Conservation (phyloP, 2,797 vertebrate species). For the Typhlichthys subterraneus region DNA sequence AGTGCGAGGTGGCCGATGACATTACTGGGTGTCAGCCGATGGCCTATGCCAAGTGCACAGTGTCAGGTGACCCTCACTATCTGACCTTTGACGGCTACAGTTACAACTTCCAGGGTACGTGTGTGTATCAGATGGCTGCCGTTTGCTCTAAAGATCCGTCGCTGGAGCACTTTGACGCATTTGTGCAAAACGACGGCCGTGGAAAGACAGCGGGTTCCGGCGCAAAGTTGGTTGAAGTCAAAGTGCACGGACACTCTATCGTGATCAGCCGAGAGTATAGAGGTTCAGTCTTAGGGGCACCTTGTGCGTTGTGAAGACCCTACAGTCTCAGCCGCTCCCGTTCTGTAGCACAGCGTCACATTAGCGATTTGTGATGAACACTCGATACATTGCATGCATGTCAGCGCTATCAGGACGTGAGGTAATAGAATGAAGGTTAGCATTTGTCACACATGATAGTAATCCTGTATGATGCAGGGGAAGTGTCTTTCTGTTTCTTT, state of each 20-base stretch:
- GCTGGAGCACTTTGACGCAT: constrained; percentile 73
- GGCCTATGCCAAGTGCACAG: constrained; percentile 47
- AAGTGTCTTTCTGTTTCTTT: no score
- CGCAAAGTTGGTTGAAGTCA: constrained; percentile 62
- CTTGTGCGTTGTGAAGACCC: neutral
- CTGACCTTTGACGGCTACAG: constrained; percentile 53
- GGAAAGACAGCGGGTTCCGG: constrained; percentile 57
- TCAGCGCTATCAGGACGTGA: no score
- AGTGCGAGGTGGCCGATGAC: constrained; percentile 38
- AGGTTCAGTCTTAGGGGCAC: neutral
- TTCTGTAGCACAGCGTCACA: no score
- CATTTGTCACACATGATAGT: no score
- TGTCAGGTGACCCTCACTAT: constrained; percentile 49
- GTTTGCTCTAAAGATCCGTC: constrained; percentile 46
- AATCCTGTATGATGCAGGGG: no score
- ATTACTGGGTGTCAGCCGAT: constrained; percentile 39
- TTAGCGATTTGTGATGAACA: no score
- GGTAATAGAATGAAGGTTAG: no score
- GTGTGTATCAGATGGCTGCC: constrained; percentile 73
- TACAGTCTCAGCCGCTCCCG: no score
- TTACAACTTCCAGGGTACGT: constrained; percentile 78
- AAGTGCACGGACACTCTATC: constrained; percentile 58
- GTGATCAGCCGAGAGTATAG: constrained; percentile 58
- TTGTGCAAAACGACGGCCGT: constrained; percentile 69
- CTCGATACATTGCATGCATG: no score